Conservation (phyloP, 1,140 invertebrate species). For the Oedothorax gibbosus region DNA sequence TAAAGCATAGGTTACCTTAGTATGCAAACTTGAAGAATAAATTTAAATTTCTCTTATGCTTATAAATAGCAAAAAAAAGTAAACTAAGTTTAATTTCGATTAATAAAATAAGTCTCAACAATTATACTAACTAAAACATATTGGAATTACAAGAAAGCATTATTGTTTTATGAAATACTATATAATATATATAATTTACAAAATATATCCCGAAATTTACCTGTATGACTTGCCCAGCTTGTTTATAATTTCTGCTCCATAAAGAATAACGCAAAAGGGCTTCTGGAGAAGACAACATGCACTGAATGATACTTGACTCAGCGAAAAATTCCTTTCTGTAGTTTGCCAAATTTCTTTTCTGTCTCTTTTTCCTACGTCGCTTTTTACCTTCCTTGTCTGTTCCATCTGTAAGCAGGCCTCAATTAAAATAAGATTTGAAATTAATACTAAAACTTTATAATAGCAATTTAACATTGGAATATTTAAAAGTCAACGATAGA, state of each 20-base stretch:
- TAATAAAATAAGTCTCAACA: neutral
- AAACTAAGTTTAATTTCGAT: neutral
- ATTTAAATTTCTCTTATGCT: too few species aligned
- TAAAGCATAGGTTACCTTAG: too few species aligned
- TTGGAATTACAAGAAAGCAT: neutral
- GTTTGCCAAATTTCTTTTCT: conserved; percentile 22
- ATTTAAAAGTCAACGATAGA: neutral
- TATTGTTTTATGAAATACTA: neutral
- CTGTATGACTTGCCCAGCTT: conserved; percentile 56
- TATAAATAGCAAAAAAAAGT: too few species aligned
- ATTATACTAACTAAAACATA: neutral
- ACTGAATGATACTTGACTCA: conserved; percentile 55
- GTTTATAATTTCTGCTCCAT: conserved; percentile 47
- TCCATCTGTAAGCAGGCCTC: conserved; percentile 22
- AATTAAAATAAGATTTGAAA: neutral
- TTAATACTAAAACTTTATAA: neutral
- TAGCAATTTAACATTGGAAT: neutral
- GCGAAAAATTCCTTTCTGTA: conserved; percentile 43
- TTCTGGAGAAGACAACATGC: conserved; percentile 58
- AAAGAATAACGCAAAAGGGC: conserved; percentile 56
- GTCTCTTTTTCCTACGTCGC: conserved; percentile 29
- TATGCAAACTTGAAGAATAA: too few species aligned
- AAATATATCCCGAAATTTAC: too few species aligned
- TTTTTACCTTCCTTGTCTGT: conserved; percentile 50
- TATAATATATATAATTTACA: neutral